Evolutionary conservation across 1,140 invertebrate genomes (phyloP).

Genomic region (Hycleus cichorii): DNA sequence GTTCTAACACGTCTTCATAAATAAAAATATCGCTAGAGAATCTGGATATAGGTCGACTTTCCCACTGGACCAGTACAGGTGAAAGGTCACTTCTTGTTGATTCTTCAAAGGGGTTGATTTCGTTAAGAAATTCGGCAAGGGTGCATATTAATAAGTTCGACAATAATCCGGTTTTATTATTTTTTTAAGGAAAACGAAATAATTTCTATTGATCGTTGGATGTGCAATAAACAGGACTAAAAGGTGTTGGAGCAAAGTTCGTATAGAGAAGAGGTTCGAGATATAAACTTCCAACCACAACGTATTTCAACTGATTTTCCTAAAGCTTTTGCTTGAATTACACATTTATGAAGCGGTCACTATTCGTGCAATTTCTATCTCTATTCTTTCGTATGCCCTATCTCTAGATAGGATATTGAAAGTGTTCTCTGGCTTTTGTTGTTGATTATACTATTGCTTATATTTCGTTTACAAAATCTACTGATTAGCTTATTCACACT

Average conservation of each 20-base stretch:
- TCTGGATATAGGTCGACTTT: neutral
- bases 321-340: slow-evolving; percentile 23
- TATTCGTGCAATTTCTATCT: too few species aligned
- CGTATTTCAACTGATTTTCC: slow-evolving; percentile 26
- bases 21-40: neutral
- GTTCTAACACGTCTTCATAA: slow-evolving; percentile 12
- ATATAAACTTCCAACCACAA: slow-evolving; percentile 20
- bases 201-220: too few species aligned
- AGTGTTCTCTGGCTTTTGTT: too few species aligned
- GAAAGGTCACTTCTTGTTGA: slow-evolving; percentile 9
- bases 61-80: slow-evolving; percentile 14
- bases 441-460: too few species aligned
- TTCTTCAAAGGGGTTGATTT: slow-evolving; percentile 2
- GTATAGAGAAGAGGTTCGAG: slow-evolving; percentile 18
- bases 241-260: too few species aligned
- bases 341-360: slow-evolving; percentile 8
- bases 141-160: slow-evolving; percentile 9
- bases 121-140: neutral
- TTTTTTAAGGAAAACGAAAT: too few species aligned
- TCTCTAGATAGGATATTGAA: too few species aligned
- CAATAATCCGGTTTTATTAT: neutral
- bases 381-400: too few species aligned
- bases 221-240: too few species aligned
- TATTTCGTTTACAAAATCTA: too few species aligned
- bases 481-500: too few species aligned